phyloP scores from a whole-genome alignment of 2,113 vertebrate species.

The Lophotis ruficrista region DNA sequence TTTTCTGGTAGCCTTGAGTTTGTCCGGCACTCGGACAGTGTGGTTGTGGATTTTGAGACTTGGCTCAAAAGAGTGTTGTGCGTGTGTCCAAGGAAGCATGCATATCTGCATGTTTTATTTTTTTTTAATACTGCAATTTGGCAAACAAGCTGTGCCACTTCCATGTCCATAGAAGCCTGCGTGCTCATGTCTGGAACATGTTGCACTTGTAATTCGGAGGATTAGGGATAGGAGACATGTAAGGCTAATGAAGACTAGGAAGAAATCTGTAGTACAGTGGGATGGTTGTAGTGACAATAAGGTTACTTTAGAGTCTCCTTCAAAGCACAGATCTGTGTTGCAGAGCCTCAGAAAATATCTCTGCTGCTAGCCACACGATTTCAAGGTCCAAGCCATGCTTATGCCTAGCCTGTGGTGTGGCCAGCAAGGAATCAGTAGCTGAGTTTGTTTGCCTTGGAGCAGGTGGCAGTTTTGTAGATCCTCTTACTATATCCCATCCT shows the following conservation, averaged over 20 bases:
- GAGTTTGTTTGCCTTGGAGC: neutral
- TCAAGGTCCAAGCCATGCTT: neutral
- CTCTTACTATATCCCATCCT: neutral
- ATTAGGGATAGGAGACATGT: neutral
- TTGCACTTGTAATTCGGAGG: neutral
- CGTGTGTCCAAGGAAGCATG: neutral
- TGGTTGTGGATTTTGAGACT: neutral
- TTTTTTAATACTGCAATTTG: neutral
- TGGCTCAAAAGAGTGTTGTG: neutral
- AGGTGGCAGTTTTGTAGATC: neutral
- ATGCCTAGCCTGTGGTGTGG: neutral
- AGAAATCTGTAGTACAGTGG: neutral
- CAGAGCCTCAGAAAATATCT: neutral
- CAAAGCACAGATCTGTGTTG: neutral
- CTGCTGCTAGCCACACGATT: fast-evolving
- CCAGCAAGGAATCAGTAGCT: neutral
- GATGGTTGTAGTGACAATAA: neutral
- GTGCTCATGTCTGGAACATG: neutral
- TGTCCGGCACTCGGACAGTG: neutral
- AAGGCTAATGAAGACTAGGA: neutral
- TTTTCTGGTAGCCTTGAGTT: neutral
- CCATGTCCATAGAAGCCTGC: neutral
- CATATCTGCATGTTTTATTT: neutral
- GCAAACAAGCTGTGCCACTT: neutral
- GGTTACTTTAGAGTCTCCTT: neutral